Conservation (phyloP, 2,797 vertebrate genomes). For the Setipinna tenuifilis region DNA sequence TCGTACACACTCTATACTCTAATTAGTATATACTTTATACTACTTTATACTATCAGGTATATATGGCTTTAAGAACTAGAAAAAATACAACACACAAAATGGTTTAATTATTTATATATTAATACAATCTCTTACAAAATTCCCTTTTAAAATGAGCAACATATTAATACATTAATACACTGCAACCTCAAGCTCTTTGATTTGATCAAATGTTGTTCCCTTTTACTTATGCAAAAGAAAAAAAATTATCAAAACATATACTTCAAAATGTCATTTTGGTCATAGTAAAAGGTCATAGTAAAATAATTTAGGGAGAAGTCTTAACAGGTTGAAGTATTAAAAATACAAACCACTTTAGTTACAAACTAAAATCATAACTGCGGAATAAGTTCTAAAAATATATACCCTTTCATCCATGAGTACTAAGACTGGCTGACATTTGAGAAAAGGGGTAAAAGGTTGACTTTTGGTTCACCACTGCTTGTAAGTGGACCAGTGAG, state of each 20-base stretch:
- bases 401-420: not conserved
- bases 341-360: not conserved
- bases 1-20: not conserved
- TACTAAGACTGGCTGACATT: not conserved
- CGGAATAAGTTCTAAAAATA: not conserved
- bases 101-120: constrained; percentile 17
- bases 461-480: not conserved
- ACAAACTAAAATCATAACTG: not conserved
- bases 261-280: no score
- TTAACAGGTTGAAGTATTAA: not conserved
- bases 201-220: not conserved
- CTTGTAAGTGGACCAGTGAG: not conserved
- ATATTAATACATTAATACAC: constrained; percentile 5
- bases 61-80: not conserved
- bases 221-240: not conserved
- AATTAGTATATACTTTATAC: no score
- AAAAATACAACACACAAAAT: not conserved
- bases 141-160: constrained; percentile 3
- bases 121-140: not conserved
- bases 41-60: no score
- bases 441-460: not conserved
- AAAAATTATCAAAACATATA: no score
- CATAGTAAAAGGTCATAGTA: not conserved
- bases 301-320: not conserved
- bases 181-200: not conserved